Base-by-base conservation (phyloP, 2,888 invertebrate species). In the Mamestra brassicae region DNA sequence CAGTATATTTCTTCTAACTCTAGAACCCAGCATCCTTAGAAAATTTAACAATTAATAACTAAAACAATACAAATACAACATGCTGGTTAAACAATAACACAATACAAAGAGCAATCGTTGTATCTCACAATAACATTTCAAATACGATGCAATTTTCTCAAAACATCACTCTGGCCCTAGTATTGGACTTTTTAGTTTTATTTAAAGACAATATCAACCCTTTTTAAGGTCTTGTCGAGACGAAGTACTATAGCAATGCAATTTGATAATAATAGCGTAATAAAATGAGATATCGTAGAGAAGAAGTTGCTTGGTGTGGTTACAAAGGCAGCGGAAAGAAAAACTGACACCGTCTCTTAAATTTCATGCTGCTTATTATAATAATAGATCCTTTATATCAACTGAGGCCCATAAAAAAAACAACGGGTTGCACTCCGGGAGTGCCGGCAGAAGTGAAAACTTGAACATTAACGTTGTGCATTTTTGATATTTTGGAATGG, bases 211-310 rank as follows among this genome's bases (percentile, higher is more conserved):
- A 78, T 78, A 71, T 76, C 78, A 74, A 74, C 85, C 80, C 69
- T 76, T 76, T 72, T 80, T 70, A 79, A 55, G 63, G 60, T 74
- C 76, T 76, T 71, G 68, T 76, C 70, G 74, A 76, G 76, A 88
- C 79, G 84, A 76, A 79, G 75, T 80, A 71, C 67, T 64, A 82
- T 81, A 82, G 84, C 84, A 86, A 87, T 87, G 83, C 82, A 87
- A 88, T 89, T 85, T 87, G 80, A 86, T 87, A 87, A 87, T 86
- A 90, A 89, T 84, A 77, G 80, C 70, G 74, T 84, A 79, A 85
- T 88, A 89, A 89, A 90, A 89, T 88, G 85, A 88, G 84, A 88
- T 85, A 87, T 89, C 79, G 77, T 82, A 78, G 78, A 52, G 52
- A 17, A 17, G 52, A 17, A 87, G 78, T 60, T 66, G 81, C 34